A percentile compares a stretch with the other conserved stretches of the same genome.
Conservation (phyloP, 1,140 invertebrate genomes). For the Zophobas atratus region DNA sequence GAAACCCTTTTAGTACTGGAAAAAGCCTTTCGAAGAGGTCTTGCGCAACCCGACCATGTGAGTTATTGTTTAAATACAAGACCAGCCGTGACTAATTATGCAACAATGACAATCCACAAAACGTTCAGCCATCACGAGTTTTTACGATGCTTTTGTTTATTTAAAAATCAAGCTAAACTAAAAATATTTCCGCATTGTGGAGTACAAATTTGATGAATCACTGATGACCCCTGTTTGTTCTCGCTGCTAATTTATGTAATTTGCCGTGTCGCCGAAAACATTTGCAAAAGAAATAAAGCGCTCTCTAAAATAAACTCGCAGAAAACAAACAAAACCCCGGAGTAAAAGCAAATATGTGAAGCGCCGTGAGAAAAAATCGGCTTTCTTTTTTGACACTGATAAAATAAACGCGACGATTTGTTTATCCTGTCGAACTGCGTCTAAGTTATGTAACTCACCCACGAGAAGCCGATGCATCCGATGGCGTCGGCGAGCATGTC, state of each 20-base stretch:
- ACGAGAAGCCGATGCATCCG: slow-evolving; percentile 85
- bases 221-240: slow-evolving; percentile 1
- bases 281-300: slow-evolving; percentile 10
- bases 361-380: neutral
- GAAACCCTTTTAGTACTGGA: neutral
- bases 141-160: slow-evolving; percentile 13
- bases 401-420: neutral
- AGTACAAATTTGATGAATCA: slow-evolving; percentile 27
- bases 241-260: slow-evolving; percentile 29
- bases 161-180: slow-evolving; percentile 14
- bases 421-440: neutral
- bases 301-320: slow-evolving; percentile 1
- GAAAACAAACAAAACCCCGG: slow-evolving; percentile 11
- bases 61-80: slow-evolving; percentile 15
- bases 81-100: neutral
- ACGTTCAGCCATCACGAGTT: neutral
- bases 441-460: slow-evolving; percentile 25
- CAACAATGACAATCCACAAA: neutral
- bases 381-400: neutral
- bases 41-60: neutral
- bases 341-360: neutral
- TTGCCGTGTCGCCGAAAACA: slow-evolving; percentile 9
- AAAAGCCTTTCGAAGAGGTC: neutral
- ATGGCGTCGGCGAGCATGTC: slow-evolving; percentile 94
- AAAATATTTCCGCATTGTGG: slow-evolving; percentile 15